phyloP scores from a whole-genome alignment of 2,888 invertebrate genomes.

The Drosophila kambysellisi region DNA sequence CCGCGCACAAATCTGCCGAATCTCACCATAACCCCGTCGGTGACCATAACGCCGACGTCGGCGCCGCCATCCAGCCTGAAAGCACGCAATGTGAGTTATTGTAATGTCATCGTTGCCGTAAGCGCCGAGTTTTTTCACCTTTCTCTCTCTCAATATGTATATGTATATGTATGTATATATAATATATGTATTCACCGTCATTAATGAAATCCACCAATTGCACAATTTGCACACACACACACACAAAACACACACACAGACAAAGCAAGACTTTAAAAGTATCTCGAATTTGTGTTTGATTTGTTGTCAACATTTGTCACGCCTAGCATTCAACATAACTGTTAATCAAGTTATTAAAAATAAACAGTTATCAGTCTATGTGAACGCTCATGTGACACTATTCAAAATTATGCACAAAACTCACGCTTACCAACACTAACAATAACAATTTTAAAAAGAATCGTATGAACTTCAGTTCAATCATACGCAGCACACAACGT shows the following conservation, averaged over 20 bases:
- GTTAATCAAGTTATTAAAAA: neutral
- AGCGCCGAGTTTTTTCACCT: constrained; percentile 77
- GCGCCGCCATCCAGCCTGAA: constrained; percentile 87
- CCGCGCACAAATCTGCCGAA: constrained; percentile 85
- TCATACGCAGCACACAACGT: constrained; percentile 13
- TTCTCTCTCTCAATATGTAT: neutral
- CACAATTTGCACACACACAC: constrained; percentile 12
- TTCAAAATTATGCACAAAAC: constrained; percentile 39
- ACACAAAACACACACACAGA: neutral
- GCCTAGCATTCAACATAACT: neutral
- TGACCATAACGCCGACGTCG: constrained; percentile 91
- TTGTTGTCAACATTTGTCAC: neutral
- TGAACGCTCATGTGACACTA: constrained; percentile 2
- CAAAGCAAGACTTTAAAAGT: neutral
- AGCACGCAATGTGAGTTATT: constrained; percentile 86
- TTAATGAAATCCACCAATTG: constrained; percentile 12
- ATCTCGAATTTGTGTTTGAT: constrained; percentile 7
- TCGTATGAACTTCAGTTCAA: neutral
- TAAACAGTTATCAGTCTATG: neutral
- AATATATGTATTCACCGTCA: constrained; percentile 1
- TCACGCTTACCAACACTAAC: constrained; percentile 74
- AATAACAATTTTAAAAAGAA: constrained; percentile 11
- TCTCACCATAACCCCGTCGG: constrained; percentile 89
- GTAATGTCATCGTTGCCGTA: constrained; percentile 85
- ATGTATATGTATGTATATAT: constrained; percentile 8